Evolutionary conservation across 2,797 vertebrate genomes (phyloP).

Genomic region (Merluccius polli): DNA sequence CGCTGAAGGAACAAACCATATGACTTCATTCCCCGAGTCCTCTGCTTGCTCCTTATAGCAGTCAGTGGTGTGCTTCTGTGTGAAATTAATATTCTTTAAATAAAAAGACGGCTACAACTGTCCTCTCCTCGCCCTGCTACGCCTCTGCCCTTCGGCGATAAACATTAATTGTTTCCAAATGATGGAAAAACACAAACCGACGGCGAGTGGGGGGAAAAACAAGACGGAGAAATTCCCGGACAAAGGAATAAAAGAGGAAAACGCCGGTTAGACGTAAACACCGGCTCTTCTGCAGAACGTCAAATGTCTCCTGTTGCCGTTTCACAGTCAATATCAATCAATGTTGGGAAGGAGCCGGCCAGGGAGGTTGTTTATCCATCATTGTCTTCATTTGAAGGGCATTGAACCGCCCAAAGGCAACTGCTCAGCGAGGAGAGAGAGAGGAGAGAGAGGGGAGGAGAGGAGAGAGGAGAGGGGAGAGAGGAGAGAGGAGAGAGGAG

Average conservation of each 20-base stretch:
- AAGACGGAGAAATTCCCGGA: not conserved
- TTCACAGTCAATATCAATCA: conserved; percentile 57
- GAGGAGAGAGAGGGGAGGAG: conserved; percentile 47
- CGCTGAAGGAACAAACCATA: not conserved
- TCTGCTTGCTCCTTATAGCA: not conserved
- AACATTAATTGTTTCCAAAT: not conserved
- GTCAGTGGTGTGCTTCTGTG: not conserved
- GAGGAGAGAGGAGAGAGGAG: conserved; percentile 30
- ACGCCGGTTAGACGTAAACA: conserved; percentile 35
- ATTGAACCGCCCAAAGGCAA: conserved; percentile 71
- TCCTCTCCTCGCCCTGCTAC: not conserved
- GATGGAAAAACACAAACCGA: not conserved
- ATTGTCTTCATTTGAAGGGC: conserved; percentile 72
- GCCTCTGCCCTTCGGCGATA: not conserved
- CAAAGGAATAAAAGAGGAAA: conserved; percentile 41
- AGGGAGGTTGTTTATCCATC: conserved; percentile 64
- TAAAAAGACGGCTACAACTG: not conserved
- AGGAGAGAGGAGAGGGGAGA: conserved; percentile 20
- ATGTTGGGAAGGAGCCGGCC: conserved; percentile 61
- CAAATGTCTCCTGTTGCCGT: conserved; percentile 47
- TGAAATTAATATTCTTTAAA: not conserved
- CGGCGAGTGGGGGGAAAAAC: conserved; percentile 20
- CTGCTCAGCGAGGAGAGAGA: conserved; percentile 52
- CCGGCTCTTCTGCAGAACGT: conserved; percentile 16
- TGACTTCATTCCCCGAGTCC: not conserved